Evolutionary conservation across 2,797 vertebrate species (phyloP).

Genomic region (Alouatta caraya): DNA sequence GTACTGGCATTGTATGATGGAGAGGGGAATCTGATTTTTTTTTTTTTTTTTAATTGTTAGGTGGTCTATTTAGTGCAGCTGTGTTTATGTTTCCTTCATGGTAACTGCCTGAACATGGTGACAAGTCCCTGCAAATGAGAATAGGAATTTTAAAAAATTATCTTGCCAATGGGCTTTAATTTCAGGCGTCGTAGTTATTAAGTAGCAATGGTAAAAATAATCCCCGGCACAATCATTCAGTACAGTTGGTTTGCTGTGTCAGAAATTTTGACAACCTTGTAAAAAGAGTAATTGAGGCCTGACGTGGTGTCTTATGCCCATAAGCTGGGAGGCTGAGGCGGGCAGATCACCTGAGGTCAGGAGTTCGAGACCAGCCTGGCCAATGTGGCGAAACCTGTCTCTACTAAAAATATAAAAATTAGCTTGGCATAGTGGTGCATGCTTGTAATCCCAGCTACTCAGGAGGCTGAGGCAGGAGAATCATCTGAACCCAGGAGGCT

Average conservation of each 20-base stretch:
- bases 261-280: conserved; percentile 41
- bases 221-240: conserved; percentile 43
- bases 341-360: background rate
- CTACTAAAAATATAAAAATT: background rate
- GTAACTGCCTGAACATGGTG: conserved; percentile 63
- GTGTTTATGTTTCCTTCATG: conserved; percentile 67
- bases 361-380: background rate
- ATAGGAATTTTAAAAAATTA: conserved; percentile 49
- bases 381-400: background rate
- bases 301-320: background rate
- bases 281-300: background rate
- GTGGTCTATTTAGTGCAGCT: conserved; percentile 48
- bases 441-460: background rate
- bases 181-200: conserved; percentile 70
- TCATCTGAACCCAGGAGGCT: background rate
- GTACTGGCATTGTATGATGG: conserved; percentile 7
- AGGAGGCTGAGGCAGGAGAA: background rate
- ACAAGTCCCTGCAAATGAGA: conserved; percentile 57
- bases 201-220: conserved; percentile 69
- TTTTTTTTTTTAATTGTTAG: conserved; percentile 45
- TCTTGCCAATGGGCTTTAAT: conserved; percentile 65
- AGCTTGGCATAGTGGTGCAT: background rate
- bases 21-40: background rate
- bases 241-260: background rate
- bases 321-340: background rate